Percentiles rank a stretch among this genome's conserved stretches.
Conservation (phyloP, 2,113 vertebrate species). For the Philantomba maxwellii region DNA sequence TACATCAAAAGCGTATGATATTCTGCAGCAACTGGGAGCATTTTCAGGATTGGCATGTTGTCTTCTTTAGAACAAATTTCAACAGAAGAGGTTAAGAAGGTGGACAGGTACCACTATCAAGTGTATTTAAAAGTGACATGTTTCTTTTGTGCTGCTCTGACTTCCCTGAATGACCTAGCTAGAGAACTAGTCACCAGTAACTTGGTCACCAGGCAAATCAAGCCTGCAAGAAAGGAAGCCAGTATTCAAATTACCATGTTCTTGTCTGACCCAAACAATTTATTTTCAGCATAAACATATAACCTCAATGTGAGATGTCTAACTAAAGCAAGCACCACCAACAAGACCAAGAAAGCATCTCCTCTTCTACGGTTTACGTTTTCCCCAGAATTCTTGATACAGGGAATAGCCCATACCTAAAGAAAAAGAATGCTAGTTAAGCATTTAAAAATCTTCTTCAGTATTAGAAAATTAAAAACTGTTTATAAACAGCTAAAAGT, state of each 20-base stretch:
- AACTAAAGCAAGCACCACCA: slow-evolving; percentile 57
- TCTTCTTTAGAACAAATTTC: neutral
- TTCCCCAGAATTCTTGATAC: slow-evolving; percentile 84
- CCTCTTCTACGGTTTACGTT: slow-evolving; percentile 80
- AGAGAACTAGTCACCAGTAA: neutral
- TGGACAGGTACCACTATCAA: neutral
- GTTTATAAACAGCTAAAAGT: neutral
- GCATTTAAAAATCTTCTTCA: neutral
- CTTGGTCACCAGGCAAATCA: neutral
- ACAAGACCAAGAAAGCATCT: neutral
- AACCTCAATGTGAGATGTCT: slow-evolving; percentile 71
- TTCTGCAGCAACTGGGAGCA: neutral
- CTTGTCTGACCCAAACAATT: neutral
- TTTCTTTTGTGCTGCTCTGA: neutral
- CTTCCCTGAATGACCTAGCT: neutral
- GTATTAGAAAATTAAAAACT: neutral
- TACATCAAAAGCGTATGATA: neutral
- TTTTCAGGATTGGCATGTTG: neutral
- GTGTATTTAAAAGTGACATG: neutral
- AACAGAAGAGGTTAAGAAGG: neutral
- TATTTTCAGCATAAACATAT: neutral
- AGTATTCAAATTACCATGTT: neutral
- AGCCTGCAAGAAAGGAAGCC: neutral
- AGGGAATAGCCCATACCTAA: slow-evolving; percentile 88
- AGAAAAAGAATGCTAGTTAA: neutral